Evolutionary conservation across 2,113 vertebrate genomes (phyloP).

Genomic region (Grus americana): DNA sequence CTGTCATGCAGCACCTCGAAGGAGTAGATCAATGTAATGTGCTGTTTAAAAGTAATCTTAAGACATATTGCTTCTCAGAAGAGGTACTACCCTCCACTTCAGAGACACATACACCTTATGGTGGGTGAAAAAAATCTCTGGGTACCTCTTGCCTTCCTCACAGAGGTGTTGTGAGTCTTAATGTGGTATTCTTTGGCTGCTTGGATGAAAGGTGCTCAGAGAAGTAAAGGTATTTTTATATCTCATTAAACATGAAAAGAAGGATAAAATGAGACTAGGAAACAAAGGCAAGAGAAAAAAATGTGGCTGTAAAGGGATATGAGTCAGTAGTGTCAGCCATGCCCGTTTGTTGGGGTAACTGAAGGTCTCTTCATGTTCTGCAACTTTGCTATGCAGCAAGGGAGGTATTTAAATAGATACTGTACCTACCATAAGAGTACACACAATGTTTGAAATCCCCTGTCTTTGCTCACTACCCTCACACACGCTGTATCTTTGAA

Average conservation of each 20-base stretch:
- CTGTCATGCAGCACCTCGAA: neutral
- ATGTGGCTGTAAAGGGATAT: neutral
- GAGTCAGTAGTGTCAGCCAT: neutral
- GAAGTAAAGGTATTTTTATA: neutral
- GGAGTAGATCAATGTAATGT: neutral
- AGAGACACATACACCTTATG: neutral
- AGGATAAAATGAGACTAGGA: neutral
- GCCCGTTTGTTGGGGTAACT: neutral
- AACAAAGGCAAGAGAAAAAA: conserved; percentile 11
- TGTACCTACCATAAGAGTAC: neutral
- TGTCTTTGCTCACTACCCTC: neutral
- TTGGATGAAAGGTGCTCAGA: neutral
- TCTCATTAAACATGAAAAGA: conserved; percentile 23
- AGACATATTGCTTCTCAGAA: neutral
- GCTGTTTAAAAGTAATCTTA: neutral
- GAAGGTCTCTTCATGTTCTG: neutral
- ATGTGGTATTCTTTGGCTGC: neutral
- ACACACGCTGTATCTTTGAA: neutral
- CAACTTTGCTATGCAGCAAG: neutral
- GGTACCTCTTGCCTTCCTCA: neutral
- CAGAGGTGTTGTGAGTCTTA: neutral
- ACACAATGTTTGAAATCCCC: neutral
- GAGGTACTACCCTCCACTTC: neutral
- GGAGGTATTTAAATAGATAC: neutral
- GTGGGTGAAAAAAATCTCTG: neutral